phyloP scores from a whole-genome alignment of 2,888 invertebrate species.

The Galerucella calmariensis region DNA sequence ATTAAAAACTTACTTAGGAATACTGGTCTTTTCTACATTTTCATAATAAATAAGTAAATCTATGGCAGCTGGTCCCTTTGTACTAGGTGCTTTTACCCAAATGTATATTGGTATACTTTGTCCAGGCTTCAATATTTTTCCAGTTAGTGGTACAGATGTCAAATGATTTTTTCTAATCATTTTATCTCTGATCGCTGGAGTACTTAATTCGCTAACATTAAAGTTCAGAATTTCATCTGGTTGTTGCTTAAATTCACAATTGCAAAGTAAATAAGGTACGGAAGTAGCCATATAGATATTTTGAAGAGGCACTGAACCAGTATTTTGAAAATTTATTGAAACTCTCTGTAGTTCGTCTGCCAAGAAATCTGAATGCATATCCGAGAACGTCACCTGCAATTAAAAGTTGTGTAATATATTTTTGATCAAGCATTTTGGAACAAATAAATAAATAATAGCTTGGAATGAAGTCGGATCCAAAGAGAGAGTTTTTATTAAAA shows the following conservation, averaged over 20 bases:
- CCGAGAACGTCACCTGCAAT: slow-evolving; percentile 76
- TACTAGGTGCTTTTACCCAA: slow-evolving; percentile 78
- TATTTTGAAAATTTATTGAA: slow-evolving; percentile 75
- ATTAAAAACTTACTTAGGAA: slow-evolving; percentile 58
- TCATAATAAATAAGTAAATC: slow-evolving; percentile 82
- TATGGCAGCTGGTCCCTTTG: slow-evolving; percentile 72
- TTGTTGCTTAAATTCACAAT: slow-evolving; percentile 55
- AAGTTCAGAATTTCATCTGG: slow-evolving; percentile 35
- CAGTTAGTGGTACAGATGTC: slow-evolving; percentile 63
- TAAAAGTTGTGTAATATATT: slow-evolving; percentile 27
- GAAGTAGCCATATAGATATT: slow-evolving; percentile 76
- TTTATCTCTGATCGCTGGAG: slow-evolving; percentile 56
- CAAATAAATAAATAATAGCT: no score
- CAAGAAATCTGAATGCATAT: slow-evolving; percentile 74
- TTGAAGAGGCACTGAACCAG: slow-evolving; percentile 74
- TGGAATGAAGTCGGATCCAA: no score
- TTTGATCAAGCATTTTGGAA: no score
- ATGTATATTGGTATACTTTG: slow-evolving; percentile 68
- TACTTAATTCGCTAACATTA: slow-evolving; percentile 46
- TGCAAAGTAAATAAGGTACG: slow-evolving; percentile 71
- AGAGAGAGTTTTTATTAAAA: no score
- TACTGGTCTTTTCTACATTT: slow-evolving; percentile 60
- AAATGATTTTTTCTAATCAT: slow-evolving; percentile 64
- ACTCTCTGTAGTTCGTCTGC: slow-evolving; percentile 80
- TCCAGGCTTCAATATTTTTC: slow-evolving; percentile 68